Percentiles rank a stretch among this genome's conserved stretches.
These are phyloP conservation scores for Cyclophora punctaria DNA, from an alignment of 2,888 invertebrate genomes.

Conservation along the genomic window DNA sequence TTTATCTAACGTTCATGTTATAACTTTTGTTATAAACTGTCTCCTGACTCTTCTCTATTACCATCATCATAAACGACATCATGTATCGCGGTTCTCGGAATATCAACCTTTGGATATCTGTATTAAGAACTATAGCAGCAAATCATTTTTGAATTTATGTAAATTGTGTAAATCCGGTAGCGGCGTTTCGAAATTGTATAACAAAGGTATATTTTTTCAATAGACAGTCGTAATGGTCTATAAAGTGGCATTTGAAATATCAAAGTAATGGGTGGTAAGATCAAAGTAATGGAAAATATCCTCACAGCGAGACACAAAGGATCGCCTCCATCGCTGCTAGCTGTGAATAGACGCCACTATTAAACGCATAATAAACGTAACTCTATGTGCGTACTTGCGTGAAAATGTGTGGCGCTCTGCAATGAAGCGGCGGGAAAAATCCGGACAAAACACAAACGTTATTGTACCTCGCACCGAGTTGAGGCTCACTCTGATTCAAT, in stretches of 20 bases:
- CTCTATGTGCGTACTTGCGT: constrained; percentile 36
- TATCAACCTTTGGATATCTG: constrained; percentile 6
- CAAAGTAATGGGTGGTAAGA: constrained; percentile 26
- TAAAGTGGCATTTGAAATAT: constrained; percentile 42
- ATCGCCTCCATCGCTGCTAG: constrained; percentile 28
- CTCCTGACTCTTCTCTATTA: constrained; percentile 15
- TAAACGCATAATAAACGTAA: constrained; percentile 47
- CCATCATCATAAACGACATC: constrained; percentile 20
- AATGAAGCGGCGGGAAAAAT: constrained; percentile 25
- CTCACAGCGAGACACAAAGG: constrained; percentile 28
- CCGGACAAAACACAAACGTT: constrained; percentile 14
- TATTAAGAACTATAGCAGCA: constrained; percentile 3
- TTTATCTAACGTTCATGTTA: constrained; percentile 6
- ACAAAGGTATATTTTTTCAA: constrained; percentile 17
- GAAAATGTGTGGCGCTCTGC: constrained; percentile 37
- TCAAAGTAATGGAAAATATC: constrained; percentile 22
- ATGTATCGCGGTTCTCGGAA: neutral
- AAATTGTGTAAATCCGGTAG: constrained; percentile 11
- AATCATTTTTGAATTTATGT: neutral
- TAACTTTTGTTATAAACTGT: constrained; percentile 15
- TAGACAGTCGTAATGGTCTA: constrained; percentile 21
- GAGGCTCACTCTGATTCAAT: constrained; percentile 14
- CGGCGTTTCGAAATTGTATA: constrained; percentile 6
- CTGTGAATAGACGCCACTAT: constrained; percentile 46
- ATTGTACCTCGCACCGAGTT: constrained; percentile 17